Conservation (phyloP, 2,113 vertebrate species). For the Barbus barbus region DNA sequence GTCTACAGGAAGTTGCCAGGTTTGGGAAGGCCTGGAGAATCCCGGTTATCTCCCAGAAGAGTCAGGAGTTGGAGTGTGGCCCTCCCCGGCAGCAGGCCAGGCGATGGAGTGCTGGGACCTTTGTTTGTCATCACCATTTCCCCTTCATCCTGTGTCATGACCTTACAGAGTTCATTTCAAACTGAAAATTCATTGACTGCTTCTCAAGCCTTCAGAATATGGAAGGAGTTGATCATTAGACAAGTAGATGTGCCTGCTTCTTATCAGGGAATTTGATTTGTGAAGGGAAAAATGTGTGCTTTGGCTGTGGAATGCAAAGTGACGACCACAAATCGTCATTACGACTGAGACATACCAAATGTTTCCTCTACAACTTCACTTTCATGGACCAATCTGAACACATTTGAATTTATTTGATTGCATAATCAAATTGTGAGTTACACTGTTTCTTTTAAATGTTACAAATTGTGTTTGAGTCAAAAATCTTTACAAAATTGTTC, state of each 20-base stretch:
- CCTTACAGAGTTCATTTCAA: constrained; percentile 30
- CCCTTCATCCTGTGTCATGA: constrained; percentile 34
- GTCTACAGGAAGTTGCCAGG: constrained; percentile 73
- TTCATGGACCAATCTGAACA: background rate
- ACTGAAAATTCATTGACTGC: constrained; percentile 28
- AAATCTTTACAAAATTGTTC: background rate
- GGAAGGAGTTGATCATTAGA: constrained; percentile 7
- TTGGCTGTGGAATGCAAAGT: constrained; percentile 22
- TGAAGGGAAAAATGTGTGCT: background rate
- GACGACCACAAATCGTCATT: constrained; percentile 6
- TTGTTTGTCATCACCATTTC: constrained; percentile 50
- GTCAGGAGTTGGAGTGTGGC: constrained; percentile 61
- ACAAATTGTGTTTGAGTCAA: background rate
- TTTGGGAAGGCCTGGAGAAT: constrained; percentile 64
- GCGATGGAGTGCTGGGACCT: constrained; percentile 50
- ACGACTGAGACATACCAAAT: constrained; percentile 36
- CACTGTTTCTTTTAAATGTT: background rate
- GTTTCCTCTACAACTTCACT: constrained; percentile 30
- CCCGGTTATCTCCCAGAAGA: constrained; percentile 65
- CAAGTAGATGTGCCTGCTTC: background rate
- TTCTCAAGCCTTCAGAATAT: background rate
- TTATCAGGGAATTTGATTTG: constrained; percentile 2
- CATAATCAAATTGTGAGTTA: background rate
- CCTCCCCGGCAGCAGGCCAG: constrained; percentile 37
- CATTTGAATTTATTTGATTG: background rate